Conservation (phyloP, 2,797 vertebrate species). For the Pachyuromys duprasi region DNA sequence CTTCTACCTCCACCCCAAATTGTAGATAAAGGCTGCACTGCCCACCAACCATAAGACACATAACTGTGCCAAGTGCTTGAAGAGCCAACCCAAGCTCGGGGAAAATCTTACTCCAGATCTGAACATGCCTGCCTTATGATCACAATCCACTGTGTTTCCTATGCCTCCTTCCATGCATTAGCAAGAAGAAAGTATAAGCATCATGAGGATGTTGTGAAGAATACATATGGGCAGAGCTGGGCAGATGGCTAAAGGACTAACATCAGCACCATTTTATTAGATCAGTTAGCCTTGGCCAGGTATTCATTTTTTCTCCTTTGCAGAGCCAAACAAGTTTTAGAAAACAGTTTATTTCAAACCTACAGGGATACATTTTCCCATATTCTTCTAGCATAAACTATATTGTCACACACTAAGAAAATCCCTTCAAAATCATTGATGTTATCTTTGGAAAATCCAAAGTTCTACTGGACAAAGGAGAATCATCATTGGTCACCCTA, state of each 20-base stretch:
- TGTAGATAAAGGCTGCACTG: background rate
- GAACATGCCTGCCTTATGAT: background rate
- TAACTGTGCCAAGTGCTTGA: too few species aligned
- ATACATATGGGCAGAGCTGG: background rate
- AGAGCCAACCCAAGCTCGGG: background rate
- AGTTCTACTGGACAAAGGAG: background rate
- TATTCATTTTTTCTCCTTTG: background rate
- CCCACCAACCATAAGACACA: background rate
- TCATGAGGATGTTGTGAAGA: background rate
- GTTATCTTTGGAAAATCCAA: background rate
- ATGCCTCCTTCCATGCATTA: background rate
- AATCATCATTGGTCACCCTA: background rate
- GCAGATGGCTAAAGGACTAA: too few species aligned
- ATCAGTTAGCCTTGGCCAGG: too few species aligned
- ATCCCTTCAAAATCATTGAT: background rate
- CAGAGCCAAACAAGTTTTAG: background rate
- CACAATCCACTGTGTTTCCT: background rate
- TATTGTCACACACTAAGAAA: background rate
- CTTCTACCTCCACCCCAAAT: rapidly evolving
- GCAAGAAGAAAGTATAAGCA: background rate
- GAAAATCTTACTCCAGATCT: background rate
- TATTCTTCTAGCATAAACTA: background rate
- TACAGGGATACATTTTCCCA: background rate
- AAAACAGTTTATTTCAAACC: background rate
- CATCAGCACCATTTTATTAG: background rate